phyloP scores from a whole-genome alignment of 2,113 vertebrate genomes.

The Stigmatopora argus region DNA sequence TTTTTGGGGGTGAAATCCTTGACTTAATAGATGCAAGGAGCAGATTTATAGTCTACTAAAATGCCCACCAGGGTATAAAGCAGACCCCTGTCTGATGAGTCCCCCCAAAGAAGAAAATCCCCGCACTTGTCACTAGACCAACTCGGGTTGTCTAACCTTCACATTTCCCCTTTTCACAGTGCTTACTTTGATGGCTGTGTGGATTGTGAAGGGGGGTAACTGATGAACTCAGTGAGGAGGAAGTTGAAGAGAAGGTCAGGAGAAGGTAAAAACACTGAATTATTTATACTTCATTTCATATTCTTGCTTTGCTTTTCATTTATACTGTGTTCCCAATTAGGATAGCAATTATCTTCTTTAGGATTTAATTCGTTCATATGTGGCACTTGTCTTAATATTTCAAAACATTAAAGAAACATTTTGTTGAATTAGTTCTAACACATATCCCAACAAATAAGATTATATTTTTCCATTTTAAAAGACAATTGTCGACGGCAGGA shows the following conservation, averaged over 20 bases:
- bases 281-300: conserved; percentile 22
- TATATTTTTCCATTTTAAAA: too few species aligned
- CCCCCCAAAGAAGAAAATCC: conserved; percentile 48
- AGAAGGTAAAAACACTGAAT: conserved; percentile 44
- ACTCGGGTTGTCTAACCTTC: conserved; percentile 46
- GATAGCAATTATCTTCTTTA: conserved; percentile 9
- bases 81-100: conserved; percentile 49
- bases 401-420: too few species aligned
- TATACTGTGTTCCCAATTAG: conserved; percentile 30
- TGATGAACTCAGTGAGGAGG: conserved; percentile 20
- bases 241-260: conserved; percentile 38
- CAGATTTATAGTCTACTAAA: conserved; percentile 11
- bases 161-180: conserved; percentile 45
- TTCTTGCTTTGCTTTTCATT: conserved; percentile 21
- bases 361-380: too few species aligned
- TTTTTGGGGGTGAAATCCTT: conserved; percentile 50
- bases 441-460: too few species aligned
- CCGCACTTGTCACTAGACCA: conserved; percentile 14
- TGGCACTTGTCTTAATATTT: too few species aligned
- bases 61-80: conserved; percentile 30
- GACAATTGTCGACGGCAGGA: too few species aligned
- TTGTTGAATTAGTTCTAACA: too few species aligned
- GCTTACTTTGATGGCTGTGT: conserved; percentile 45
- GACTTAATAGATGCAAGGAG: conserved; percentile 38
- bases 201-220: not conserved